Conservation (phyloP, 2,113 vertebrate genomes). For the Spheniscus mendiculus region DNA sequence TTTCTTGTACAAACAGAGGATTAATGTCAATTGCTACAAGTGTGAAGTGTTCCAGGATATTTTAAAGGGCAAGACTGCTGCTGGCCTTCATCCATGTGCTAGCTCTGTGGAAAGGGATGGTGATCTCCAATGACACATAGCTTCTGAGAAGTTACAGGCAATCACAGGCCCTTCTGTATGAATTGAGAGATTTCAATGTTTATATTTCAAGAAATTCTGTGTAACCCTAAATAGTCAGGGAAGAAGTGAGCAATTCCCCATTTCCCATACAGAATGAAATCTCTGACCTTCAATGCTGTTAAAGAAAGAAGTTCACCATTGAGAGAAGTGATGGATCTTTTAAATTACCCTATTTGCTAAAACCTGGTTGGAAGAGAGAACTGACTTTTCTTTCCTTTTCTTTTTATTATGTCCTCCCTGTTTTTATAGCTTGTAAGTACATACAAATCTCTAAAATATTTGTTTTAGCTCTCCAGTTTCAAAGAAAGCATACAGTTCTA, state of each 20-base stretch:
- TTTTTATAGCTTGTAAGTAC: neutral
- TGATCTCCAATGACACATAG: neutral
- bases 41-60: neutral
- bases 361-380: neutral
- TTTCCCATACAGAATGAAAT: neutral
- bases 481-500: neutral
- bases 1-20: conserved; percentile 11
- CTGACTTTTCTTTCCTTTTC: neutral
- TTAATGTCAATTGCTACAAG: neutral
- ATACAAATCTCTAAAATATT: neutral
- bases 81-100: neutral
- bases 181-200: neutral
- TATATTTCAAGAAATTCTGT: neutral
- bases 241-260: neutral
- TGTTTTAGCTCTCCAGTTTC: neutral
- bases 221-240: neutral
- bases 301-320: neutral
- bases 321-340: neutral
- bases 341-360: neutral
- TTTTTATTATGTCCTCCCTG: neutral
- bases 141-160: neutral
- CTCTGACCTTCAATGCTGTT: neutral
- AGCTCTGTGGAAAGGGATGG: neutral
- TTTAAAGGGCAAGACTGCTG: neutral
- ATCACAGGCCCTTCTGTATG: neutral